phyloP scores from a whole-genome alignment of 2,797 vertebrate genomes.

The Sandelia bainsii region DNA sequence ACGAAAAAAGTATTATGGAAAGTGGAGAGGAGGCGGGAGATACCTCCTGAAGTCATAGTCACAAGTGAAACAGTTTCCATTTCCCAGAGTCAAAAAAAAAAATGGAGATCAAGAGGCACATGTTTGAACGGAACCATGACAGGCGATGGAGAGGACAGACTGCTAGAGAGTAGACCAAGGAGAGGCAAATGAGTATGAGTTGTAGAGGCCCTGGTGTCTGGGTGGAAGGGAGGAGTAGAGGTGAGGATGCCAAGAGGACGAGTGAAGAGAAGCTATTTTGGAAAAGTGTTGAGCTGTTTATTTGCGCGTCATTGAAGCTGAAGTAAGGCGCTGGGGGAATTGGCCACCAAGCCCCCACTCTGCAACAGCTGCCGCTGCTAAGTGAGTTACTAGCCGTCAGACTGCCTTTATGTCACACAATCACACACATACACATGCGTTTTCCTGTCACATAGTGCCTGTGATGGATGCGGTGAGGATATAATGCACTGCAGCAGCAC shows the following conservation, averaged over 20 bases:
- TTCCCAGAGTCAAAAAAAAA: not conserved
- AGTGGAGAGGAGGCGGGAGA: not conserved
- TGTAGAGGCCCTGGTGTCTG: slow-evolving; percentile 26
- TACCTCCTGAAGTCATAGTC: slow-evolving; percentile 13
- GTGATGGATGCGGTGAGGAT: slow-evolving; percentile 96
- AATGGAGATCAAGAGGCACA: not conserved
- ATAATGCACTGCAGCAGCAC: slow-evolving; percentile 88
- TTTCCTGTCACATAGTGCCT: slow-evolving; percentile 78
- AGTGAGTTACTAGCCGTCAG: slow-evolving; percentile 99
- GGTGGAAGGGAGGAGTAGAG: slow-evolving; percentile 41
- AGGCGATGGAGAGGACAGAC: not conserved
- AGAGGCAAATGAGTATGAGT: slow-evolving; percentile 25
- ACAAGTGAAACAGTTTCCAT: slow-evolving; percentile 11
- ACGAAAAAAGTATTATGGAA: not conserved
- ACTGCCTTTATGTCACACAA: slow-evolving; percentile 99
- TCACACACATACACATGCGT: slow-evolving; percentile 73
- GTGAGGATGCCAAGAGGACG: slow-evolving; percentile 60
- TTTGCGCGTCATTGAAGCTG: slow-evolving; percentile 98
- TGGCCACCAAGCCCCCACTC: slow-evolving; percentile 94
- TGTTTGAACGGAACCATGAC: slow-evolving; percentile 9
- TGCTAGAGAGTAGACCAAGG: slow-evolving; percentile 8
- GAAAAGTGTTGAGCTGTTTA: slow-evolving; percentile 94
- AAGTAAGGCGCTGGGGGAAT: slow-evolving; percentile 99
- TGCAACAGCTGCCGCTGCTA: slow-evolving; percentile 99
- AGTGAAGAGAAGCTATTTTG: slow-evolving; percentile 84